Evolutionary conservation across 1,140 invertebrate species (phyloP).

Genomic region (Drosophila equinoxialis): DNA sequence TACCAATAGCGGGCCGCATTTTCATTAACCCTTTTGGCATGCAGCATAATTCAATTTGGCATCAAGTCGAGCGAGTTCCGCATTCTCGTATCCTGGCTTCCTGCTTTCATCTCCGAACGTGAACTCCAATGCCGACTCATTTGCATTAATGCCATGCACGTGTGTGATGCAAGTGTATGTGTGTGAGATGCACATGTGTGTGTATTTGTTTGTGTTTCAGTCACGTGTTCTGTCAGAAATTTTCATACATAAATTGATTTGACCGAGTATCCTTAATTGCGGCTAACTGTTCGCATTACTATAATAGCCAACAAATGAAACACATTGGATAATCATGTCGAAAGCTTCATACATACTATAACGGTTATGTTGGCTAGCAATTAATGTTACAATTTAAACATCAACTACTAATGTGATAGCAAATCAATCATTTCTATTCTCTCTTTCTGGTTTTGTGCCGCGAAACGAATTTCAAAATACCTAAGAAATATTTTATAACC

Average conservation of each 20-base stretch:
- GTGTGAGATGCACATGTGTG: neutral
- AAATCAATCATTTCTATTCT: no score
- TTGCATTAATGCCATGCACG: slow-evolving; percentile 74
- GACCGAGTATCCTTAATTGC: slow-evolving; percentile 55
- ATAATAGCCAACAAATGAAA: slow-evolving; percentile 8
- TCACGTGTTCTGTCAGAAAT: slow-evolving; percentile 31
- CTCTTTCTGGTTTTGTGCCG: no score
- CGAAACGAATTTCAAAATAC: no score
- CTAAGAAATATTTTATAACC: no score
- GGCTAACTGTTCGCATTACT: slow-evolving; percentile 45
- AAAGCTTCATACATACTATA: neutral
- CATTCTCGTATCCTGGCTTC: slow-evolving; percentile 28
- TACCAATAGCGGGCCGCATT: slow-evolving; percentile 25
- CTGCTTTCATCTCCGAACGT: slow-evolving; percentile 7
- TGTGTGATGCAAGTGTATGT: slow-evolving; percentile 24
- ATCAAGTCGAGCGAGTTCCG: slow-evolving; percentile 61
- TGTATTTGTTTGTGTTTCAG: slow-evolving; percentile 1
- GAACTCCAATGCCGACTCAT: slow-evolving; percentile 36
- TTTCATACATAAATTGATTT: slow-evolving; percentile 73
- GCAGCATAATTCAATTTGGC: slow-evolving; percentile 76
- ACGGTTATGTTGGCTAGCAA: no score
- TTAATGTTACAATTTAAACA: no score
- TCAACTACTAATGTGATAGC: no score
- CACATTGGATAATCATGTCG: neutral
- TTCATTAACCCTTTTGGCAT: slow-evolving; percentile 77